phyloP scores from a whole-genome alignment of 2,888 invertebrate species.

The Mimachlamys varia region DNA sequence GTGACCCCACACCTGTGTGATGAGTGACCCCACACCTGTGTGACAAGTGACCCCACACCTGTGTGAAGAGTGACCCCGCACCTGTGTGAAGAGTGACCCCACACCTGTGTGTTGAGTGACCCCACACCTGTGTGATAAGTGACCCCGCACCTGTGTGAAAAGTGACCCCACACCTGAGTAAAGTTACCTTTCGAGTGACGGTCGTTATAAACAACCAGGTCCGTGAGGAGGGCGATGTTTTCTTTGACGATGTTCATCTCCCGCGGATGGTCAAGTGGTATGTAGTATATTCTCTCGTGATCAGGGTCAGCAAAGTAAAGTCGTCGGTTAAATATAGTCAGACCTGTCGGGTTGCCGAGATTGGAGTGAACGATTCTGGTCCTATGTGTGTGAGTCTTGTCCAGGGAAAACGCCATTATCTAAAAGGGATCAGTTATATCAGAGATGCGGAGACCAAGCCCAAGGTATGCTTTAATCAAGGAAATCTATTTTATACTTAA shows the following conservation, averaged over 20 bases:
- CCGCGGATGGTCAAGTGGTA: slow-evolving; percentile 87
- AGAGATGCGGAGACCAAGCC: not conserved
- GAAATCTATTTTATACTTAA: no score
- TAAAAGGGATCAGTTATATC: not conserved
- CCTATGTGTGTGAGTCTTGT: slow-evolving; percentile 1
- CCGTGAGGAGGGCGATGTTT: slow-evolving; percentile 63
- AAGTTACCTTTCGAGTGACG: slow-evolving; percentile 79
- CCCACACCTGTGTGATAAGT: no score
- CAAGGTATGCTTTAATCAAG: not conserved
- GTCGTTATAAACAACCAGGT: slow-evolving; percentile 67
- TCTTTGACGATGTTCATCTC: slow-evolving; percentile 57
- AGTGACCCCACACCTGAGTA: no score
- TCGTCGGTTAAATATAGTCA: slow-evolving; percentile 88
- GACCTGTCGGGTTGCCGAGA: slow-evolving; percentile 63
- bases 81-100: no score
- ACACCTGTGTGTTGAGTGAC: no score
- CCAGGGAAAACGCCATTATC: not conserved
- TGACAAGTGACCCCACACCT: no score
- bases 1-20: no score
- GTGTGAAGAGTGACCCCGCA: no score
- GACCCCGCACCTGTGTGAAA: no score
- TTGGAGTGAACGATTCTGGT: slow-evolving; percentile 29
- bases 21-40: no score
- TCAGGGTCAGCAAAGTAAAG: slow-evolving; percentile 94
- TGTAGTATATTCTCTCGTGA: slow-evolving; percentile 93